Percentiles rank a stretch among this genome's conserved stretches.
Evolutionary conservation across 2,888 invertebrate species (phyloP).

Genomic region (Pammene fasciana): DNA sequence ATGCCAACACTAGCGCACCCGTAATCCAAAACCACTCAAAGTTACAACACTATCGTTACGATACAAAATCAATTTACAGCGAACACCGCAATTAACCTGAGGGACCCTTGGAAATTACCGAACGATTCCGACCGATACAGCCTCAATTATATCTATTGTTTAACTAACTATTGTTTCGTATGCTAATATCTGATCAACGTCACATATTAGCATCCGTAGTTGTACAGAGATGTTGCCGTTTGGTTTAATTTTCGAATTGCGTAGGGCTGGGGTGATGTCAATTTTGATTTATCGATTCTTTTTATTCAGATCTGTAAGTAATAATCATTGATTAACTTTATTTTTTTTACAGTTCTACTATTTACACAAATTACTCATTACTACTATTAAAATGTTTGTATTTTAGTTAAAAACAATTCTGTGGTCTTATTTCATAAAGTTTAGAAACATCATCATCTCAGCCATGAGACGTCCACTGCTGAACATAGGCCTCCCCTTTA

Average conservation of each 20-base stretch:
- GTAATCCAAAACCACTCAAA: conserved; percentile 17
- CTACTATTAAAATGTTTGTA: too few species aligned
- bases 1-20: neutral
- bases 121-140: conserved; percentile 41
- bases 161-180: conserved; percentile 47
- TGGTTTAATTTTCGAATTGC: conserved; percentile 20
- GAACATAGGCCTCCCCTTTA: too few species aligned
- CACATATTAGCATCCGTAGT: conserved; percentile 24
- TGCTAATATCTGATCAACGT: conserved; percentile 45
- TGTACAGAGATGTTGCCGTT: conserved; percentile 11
- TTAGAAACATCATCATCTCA: too few species aligned
- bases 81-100: conserved; percentile 55
- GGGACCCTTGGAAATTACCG: conserved; percentile 39
- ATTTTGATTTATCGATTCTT: conserved; percentile 1
- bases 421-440: too few species aligned
- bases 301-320: neutral
- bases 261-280: neutral
- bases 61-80: conserved; percentile 52
- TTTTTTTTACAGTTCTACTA: too few species aligned
- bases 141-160: conserved; percentile 63
- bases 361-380: too few species aligned
- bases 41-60: conserved; percentile 34
- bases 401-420: too few species aligned
- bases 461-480: too few species aligned
- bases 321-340: too few species aligned